A percentile compares a stretch with the other conserved stretches of the same genome.
These are phyloP conservation scores for Zoanthus solanderi DNA, from an alignment of 92 coral and sea anemone species.

Conservation along the genomic window DNA sequence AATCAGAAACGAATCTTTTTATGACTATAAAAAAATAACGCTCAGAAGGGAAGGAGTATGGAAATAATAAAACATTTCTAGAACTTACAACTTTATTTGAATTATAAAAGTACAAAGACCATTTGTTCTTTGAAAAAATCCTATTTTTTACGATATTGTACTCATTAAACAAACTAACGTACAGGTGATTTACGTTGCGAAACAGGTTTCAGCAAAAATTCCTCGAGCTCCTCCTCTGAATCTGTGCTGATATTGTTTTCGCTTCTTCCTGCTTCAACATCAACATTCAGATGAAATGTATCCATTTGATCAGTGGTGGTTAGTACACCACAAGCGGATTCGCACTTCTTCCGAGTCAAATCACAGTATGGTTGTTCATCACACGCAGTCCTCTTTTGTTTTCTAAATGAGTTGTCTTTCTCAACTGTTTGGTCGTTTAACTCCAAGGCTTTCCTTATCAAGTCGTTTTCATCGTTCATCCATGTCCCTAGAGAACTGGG, in stretches of 20 bases:
- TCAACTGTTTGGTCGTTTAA: neutral
- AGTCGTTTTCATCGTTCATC: neutral
- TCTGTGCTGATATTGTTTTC: neutral
- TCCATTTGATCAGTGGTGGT: neutral
- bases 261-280: neutral
- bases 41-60: too few species aligned
- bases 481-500: neutral
- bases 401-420: neutral
- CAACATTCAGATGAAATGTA: neutral
- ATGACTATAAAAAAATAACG: too few species aligned
- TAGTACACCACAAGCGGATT: neutral
- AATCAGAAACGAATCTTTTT: too few species aligned
- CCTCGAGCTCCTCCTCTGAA: slow-evolving; percentile 43
- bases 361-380: neutral
- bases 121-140: too few species aligned
- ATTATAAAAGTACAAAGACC: too few species aligned
- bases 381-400: neutral
- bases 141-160: neutral
- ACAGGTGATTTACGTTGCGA: neutral
- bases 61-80: too few species aligned
- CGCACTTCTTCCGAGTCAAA: neutral
- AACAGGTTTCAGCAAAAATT: slow-evolving; percentile 32
- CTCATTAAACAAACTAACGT: neutral
- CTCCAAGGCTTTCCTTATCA: neutral
- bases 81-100: too few species aligned